Evolutionary conservation across 1,140 invertebrate genomes (phyloP), one percentile per base, ranked within the genome.

Genomic region (Nephila pilipes): DNA sequence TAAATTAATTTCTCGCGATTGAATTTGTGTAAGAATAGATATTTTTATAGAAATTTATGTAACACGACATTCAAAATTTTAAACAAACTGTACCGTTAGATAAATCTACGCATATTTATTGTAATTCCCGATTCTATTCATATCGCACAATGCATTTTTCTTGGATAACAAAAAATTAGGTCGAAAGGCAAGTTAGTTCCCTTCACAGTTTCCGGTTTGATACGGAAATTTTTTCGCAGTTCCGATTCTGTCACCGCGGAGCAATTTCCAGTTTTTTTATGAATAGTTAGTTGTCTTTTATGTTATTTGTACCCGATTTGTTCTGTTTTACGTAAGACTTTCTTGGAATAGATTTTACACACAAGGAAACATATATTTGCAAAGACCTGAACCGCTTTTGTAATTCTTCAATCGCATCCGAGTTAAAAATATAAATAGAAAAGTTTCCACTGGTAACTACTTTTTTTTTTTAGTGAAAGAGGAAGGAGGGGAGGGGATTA

Each of bases 141-240:
- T 63, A 10, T 63, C 12, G 6, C n/a, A 20, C 16, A 58, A 14
- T 58, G 22, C 18, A 14, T 63, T 63, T 63, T 63, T 6, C 20
- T 63, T 63, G n/a, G 20, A 63, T 63, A 63, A 25, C 60, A 85
- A 85, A 4, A n/a, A 85, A 85, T 22, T 85, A 29, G 81, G 81
- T 85, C 81, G 29, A 55, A 85, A 25, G 81, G 22, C 81, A 55
- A 12, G 20, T 85, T 81, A 32, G 79, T 32, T 81, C 20, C 63
- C 63, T 80, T 46, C 36, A 36, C 46, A 22, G 20, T 85, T 54
- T 85, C 81, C 81, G 81, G 81, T 85, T 32, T 18, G 46, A 58
- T 85, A 85, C 81, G 81, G 54, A 85, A 85, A 58, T 85, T 38
- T 63, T 63, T 22, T 63, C 22, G 32, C 18, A n/a, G 60, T 36